phyloP scores from a whole-genome alignment of 2,113 vertebrate species.

The Pterophyllum scalare region DNA sequence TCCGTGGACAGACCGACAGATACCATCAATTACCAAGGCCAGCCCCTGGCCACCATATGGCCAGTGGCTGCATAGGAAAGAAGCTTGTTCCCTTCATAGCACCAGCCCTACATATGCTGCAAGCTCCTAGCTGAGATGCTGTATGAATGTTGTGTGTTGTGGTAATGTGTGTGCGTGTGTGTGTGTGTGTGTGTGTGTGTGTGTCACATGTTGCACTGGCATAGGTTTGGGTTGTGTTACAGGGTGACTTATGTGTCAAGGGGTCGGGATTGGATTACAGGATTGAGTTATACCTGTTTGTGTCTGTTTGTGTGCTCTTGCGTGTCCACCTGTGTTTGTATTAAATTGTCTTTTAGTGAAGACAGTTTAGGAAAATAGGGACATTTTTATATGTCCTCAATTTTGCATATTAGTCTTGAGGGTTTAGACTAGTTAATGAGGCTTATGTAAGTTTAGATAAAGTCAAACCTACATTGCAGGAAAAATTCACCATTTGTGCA shows the following conservation, averaged over 20 bases:
- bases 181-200: constrained; percentile 28
- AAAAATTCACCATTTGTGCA: background rate
- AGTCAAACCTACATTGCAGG: background rate
- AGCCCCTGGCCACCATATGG: constrained; percentile 85
- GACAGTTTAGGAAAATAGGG: background rate
- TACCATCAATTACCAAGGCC: constrained; percentile 82
- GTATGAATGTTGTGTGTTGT: constrained; percentile 51
- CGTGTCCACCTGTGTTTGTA: constrained; percentile 14
- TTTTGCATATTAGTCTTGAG: background rate
- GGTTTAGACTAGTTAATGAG: background rate
- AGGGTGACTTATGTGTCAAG: constrained; percentile 60
- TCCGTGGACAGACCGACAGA: constrained; percentile 75
- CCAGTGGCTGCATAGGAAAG: constrained; percentile 79
- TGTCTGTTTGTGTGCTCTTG: constrained; percentile 13
- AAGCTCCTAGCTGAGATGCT: constrained; percentile 66
- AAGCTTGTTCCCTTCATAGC: constrained; percentile 68
- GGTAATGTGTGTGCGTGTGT: constrained; percentile 27
- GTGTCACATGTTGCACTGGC: constrained; percentile 28
- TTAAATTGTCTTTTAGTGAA: background rate
- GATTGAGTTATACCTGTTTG: constrained; percentile 59
- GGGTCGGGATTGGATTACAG: constrained; percentile 72
- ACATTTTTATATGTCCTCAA: background rate
- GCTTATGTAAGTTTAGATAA: background rate
- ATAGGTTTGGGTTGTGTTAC: constrained; percentile 75
- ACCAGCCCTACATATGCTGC: constrained; percentile 79